Base-by-base conservation (phyloP, 2,113 vertebrate genomes). In the Platycercus adscitus region DNA sequence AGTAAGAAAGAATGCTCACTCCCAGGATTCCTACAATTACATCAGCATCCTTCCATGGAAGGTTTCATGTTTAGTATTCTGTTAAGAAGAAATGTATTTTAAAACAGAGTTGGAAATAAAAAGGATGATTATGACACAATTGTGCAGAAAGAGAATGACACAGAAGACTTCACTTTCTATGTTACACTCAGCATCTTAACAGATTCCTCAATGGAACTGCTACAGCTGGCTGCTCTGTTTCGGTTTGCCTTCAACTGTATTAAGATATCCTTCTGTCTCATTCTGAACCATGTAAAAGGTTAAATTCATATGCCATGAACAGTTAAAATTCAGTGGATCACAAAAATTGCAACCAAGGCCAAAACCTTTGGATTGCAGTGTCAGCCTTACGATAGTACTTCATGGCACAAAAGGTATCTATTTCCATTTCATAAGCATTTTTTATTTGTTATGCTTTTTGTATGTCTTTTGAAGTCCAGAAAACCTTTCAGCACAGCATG, bases 401-500 rank as follows among this genome's bases (percentile, higher is more conserved):
- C 78, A 33, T 83, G 73, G 52, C 33, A 92, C 23, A 39, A 68
- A 84, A 88, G 13, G 35, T 37, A 56, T 68, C 43, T 64, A 64
- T 96, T 96, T 94, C 53, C 61, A 81, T 86, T 93, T 92, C 92
- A 82, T 87, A 92, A 81, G 25, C 49, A 65, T 61, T 81, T 95
- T 91, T 83, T 50, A 86, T 81, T 95, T 91, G 31, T 76, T 71
- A 31, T 84, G 39, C 8, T 72, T 89, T 88, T 79, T 53, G 23
- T 81, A 26, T 35, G 17, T 25, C 52, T 92, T 94, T 66, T 89
- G 77, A 93, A 92, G 73, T 81, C 69, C 61, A 92, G 86, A 64
- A 92, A 76, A 61, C 33, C 56, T 94, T 91, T 89, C 73, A 92
- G 81, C 88, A 41, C 81, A 91, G 83, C 63, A 77, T 84, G 75